These are phyloP conservation scores for Chrosomus eos DNA, from an alignment of 2,797 vertebrate species.

Conservation along the genomic window DNA sequence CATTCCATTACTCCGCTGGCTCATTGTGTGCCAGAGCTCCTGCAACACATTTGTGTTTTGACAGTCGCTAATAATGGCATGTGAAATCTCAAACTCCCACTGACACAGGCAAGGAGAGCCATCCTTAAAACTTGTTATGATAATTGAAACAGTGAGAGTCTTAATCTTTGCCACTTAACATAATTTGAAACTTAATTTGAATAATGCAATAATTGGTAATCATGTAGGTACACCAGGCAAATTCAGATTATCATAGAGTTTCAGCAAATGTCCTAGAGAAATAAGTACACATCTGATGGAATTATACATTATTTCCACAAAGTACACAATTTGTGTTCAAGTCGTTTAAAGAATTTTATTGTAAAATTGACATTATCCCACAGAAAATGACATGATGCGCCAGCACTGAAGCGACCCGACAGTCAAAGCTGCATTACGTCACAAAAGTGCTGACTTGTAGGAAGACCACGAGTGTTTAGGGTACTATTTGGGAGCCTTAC, in stretches of 20 bases:
- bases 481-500: neutral
- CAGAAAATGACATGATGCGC: neutral
- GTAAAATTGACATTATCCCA: neutral
- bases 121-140: conserved; percentile 30
- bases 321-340: neutral
- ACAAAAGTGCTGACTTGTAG: neutral
- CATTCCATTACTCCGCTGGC: conserved; percentile 52
- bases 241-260: conserved; percentile 53
- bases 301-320: neutral
- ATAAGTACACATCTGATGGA: neutral
- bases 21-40: neutral
- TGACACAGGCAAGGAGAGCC: conserved; percentile 12
- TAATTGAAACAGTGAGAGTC: conserved; percentile 50
- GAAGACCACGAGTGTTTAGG: neutral
- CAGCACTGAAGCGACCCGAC: neutral
- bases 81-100: conserved; percentile 28
- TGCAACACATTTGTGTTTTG: neutral
- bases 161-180: conserved; percentile 3
- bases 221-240: conserved; percentile 60
- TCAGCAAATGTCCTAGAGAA: neutral
- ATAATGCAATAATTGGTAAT: conserved; percentile 63
- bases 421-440: neutral
- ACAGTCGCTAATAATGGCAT: conserved; percentile 14
- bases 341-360: neutral
- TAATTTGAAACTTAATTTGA: conserved; percentile 63